Conservation (phyloP, 2,113 vertebrate species). For the Myrmophylax atrothorax region DNA sequence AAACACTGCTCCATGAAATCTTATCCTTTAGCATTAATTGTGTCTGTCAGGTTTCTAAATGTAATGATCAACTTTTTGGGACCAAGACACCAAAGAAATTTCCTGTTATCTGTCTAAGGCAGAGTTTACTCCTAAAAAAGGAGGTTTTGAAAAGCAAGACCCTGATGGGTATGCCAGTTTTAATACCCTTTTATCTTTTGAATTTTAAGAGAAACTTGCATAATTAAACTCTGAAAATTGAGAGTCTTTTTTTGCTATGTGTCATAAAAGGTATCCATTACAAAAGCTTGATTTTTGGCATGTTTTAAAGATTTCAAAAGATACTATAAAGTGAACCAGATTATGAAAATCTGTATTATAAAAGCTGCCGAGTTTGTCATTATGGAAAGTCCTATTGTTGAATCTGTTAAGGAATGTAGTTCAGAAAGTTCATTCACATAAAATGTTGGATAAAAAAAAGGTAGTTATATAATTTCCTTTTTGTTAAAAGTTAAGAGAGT, state of each 20-base stretch:
- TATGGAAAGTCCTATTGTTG: neutral
- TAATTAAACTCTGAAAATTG: neutral
- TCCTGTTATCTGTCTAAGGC: neutral
- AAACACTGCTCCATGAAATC: neutral
- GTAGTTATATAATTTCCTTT: neutral
- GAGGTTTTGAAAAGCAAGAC: neutral
- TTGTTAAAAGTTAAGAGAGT: neutral
- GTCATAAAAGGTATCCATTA: neutral
- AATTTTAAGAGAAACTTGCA: neutral
- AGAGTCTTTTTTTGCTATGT: neutral
- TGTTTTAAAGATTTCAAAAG: neutral
- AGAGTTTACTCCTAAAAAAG: neutral
- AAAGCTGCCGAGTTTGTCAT: neutral
- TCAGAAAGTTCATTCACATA: neutral
- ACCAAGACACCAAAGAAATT: neutral
- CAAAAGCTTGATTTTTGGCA: neutral
- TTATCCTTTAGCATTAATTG: neutral
- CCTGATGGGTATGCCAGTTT: neutral
- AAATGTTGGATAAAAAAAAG: neutral
- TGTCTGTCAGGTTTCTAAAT: neutral
- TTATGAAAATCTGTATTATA: neutral
- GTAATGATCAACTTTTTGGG: neutral
- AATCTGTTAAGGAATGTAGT: neutral
- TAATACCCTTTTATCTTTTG: neutral
- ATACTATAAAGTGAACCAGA: neutral